Evolutionary conservation across 2,113 vertebrate genomes (phyloP), one percentile per base, ranked within the genome.

Genomic region (Argyrosomus japonicus): DNA sequence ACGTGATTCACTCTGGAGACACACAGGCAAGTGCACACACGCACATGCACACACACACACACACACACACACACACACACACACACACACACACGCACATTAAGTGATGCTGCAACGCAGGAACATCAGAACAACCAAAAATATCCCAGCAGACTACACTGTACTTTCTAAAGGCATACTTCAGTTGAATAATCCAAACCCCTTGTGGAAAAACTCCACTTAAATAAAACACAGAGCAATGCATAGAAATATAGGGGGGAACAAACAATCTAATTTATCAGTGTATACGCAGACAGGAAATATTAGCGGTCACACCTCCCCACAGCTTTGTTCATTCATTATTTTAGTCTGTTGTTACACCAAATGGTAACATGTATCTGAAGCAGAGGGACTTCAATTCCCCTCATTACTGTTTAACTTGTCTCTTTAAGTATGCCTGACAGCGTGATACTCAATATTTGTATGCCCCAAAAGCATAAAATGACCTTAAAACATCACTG

Each of bases 1-100:
- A 91, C 62, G 82, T 90, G 82, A 88, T 61, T 67, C 71, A 53
- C 68, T 88, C 72, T 61, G 53, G 58, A 81, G 58, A 68, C 48
- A 15, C n/a, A 12, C 65, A 18, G 14, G 40, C 63, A 6, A 14
- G 36, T 1, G 25, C 75, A 57, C 60, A 14, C 64, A 54, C 32
- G 45, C n/a, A n/a, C 36, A 48, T 64, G 14, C 13, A 17, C 47
- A 48, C 14, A 76, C 50, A 51, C 79, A 43, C 32, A 58, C 19
- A 62, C 18, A 62, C 60, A 78, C 45, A 70, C 25, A 58, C 27
- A 54, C 47, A 23, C 36, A 51, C 64, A 61, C 36, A 32, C 61
- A 48, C 60, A 84, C 57, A 75, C 47, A 54, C 76, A 50, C 54
- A 70, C 32, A 54, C 17, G 60, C 57, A 79, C 15, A 74, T 64